A percentile compares a stretch with the other conserved stretches of the same genome.
Evolutionary conservation across 2,888 invertebrate genomes (phyloP).

Genomic region (Synergus itoensis): DNA sequence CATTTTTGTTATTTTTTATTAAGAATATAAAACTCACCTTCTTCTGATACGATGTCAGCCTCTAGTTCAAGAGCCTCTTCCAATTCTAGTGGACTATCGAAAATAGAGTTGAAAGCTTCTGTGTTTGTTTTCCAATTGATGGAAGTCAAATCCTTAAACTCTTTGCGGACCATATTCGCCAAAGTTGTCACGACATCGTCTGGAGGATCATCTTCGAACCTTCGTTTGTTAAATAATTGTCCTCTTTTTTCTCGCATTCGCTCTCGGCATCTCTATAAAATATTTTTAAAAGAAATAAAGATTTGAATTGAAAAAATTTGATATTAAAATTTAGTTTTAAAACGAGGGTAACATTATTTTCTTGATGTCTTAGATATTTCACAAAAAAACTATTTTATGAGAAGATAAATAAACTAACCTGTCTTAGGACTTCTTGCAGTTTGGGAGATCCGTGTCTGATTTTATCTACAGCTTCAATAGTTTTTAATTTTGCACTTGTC

Average conservation of each 20-base stretch:
- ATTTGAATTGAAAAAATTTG: background rate
- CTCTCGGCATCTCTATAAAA: constrained; percentile 68
- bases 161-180: constrained; percentile 68
- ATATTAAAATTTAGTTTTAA: background rate
- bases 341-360: background rate
- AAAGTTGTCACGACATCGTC: constrained; percentile 62
- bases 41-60: constrained; percentile 64
- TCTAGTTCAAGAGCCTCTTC: constrained; percentile 68
- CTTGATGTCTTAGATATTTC: background rate
- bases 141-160: constrained; percentile 65
- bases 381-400: background rate
- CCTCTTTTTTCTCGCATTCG: constrained; percentile 69
- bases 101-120: constrained; percentile 41
- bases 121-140: constrained; percentile 46
- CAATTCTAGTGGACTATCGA: constrained; percentile 54
- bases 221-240: constrained; percentile 65
- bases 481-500: constrained; percentile 62
- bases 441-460: constrained; percentile 74
- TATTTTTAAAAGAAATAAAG: constrained; percentile 29
- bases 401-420: constrained; percentile 67
- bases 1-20: background rate
- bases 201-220: constrained; percentile 57
- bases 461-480: constrained; percentile 63
- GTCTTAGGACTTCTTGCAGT: constrained; percentile 74
- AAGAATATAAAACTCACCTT: constrained; percentile 61